phyloP scores from a whole-genome alignment of 2,113 vertebrate species.

The Gallinago jamesoni region DNA sequence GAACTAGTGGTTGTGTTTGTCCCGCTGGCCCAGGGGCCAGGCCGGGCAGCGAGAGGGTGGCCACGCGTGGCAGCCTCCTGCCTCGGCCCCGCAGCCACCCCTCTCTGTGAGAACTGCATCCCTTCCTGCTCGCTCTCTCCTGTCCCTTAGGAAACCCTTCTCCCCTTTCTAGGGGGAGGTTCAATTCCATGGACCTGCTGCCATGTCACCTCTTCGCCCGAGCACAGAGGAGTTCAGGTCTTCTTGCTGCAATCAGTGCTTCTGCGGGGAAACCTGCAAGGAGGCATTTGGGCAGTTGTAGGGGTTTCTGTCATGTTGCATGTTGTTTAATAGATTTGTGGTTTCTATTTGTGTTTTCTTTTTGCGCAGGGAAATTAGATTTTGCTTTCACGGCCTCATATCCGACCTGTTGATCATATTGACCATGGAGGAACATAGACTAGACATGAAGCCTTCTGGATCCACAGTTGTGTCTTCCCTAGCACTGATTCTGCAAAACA shows the following conservation, averaged over 20 bases:
- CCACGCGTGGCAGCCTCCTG: fast-evolving
- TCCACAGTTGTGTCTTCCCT: conserved; percentile 59
- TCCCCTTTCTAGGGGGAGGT: neutral
- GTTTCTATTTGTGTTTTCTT: conserved; percentile 19
- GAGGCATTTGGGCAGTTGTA: neutral
- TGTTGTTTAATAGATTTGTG: conserved; percentile 2
- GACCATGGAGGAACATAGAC: conserved; percentile 55
- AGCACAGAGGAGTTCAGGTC: neutral
- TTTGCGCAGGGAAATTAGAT: conserved; percentile 61
- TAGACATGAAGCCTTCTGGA: conserved; percentile 52
- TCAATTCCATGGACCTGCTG: neutral
- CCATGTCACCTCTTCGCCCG: fast-evolving
- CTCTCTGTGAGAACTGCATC: neutral
- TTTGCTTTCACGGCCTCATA: conserved; percentile 57
- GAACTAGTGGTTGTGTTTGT: neutral
- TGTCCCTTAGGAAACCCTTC: neutral
- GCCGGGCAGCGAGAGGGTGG: neutral
- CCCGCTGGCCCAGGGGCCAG: neutral
- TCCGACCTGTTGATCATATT: conserved; percentile 42
- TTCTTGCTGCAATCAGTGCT: neutral
- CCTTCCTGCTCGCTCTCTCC: neutral
- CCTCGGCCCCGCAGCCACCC: fast-evolving
- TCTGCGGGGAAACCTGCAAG: neutral
- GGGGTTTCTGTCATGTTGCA: fast-evolving
- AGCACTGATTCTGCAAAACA: conserved; percentile 51